These are phyloP conservation scores for Rhinopomastus cyanomelas DNA, from an alignment of 2,113 vertebrate genomes.

Conservation along the genomic window DNA sequence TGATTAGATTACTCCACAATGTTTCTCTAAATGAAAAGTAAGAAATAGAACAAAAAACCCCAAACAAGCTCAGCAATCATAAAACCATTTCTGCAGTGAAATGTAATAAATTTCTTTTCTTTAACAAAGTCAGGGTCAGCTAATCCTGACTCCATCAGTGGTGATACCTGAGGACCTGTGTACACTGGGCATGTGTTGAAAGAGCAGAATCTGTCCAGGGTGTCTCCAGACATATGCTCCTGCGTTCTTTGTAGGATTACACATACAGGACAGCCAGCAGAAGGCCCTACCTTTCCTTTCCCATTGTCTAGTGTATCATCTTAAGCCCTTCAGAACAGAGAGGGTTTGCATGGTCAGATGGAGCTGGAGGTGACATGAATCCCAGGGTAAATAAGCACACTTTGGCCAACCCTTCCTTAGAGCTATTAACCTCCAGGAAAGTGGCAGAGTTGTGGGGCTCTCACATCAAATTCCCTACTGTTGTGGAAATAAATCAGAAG, in stretches of 20 bases:
- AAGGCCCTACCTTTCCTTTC: background rate
- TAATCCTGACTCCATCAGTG: background rate
- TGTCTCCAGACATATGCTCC: background rate
- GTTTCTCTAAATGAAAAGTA: constrained; percentile 20
- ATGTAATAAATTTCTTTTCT: background rate
- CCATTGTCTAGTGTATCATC: background rate
- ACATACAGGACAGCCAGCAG: background rate
- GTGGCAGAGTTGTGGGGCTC: background rate
- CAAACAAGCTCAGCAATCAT: background rate
- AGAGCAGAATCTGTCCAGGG: background rate
- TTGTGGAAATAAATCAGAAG: background rate
- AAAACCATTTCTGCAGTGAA: background rate
- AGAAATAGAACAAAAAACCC: background rate
- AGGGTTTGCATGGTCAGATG: background rate
- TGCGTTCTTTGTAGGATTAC: background rate
- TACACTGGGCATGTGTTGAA: background rate
- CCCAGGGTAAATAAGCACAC: accelerated
- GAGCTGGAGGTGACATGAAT: background rate
- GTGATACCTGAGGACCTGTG: background rate
- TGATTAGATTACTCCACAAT: constrained; percentile 13
- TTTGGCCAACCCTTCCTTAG: background rate
- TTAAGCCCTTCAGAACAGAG: background rate
- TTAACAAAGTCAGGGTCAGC: background rate
- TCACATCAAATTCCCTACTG: background rate
- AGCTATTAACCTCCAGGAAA: background rate